phyloP scores from a whole-genome alignment of 1,140 invertebrate genomes.

The Conus ventricosus region DNA sequence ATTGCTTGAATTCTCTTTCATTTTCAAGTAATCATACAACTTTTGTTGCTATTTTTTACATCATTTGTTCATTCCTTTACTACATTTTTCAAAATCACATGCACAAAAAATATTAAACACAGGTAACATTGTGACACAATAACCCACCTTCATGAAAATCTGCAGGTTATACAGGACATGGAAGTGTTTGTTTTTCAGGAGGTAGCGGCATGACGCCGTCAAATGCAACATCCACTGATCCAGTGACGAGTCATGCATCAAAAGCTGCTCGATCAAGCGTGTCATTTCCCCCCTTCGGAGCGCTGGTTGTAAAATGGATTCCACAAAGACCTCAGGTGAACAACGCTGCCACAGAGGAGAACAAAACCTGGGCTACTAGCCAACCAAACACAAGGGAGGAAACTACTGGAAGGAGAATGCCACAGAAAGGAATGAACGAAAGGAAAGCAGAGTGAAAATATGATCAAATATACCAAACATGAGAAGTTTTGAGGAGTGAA shows the following conservation, averaged over 20 bases:
- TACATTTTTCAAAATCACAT: too few species aligned
- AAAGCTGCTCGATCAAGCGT: constrained; percentile 69
- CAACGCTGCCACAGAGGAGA: constrained; percentile 63
- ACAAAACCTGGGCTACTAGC: too few species aligned
- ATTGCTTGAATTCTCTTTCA: too few species aligned
- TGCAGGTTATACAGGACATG: constrained; percentile 74
- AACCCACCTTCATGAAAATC: constrained; percentile 72
- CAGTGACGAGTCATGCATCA: constrained; percentile 69
- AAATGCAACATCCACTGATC: constrained; percentile 70
- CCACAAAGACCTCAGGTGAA: constrained; percentile 72
- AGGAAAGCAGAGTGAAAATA: too few species aligned
- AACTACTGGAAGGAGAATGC: constrained; percentile 31
- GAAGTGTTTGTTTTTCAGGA: constrained; percentile 67
- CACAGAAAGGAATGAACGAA: constrained; percentile 25
- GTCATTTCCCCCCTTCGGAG: constrained; percentile 69
- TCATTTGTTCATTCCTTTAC: too few species aligned
- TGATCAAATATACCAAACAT: too few species aligned
- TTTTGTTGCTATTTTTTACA: too few species aligned
- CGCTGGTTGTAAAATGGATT: constrained; percentile 70
- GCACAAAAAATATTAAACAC: too few species aligned
- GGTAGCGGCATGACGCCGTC: constrained; percentile 71
- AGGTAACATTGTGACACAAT: too few species aligned
- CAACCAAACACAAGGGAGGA: too few species aligned
- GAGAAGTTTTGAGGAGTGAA: too few species aligned
- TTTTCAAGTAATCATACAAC: too few species aligned